Percentiles rank a stretch among this genome's conserved stretches.
phyloP scores from a whole-genome alignment of 92 coral and sea anemone genomes.

The Epizoanthus scotinus region DNA sequence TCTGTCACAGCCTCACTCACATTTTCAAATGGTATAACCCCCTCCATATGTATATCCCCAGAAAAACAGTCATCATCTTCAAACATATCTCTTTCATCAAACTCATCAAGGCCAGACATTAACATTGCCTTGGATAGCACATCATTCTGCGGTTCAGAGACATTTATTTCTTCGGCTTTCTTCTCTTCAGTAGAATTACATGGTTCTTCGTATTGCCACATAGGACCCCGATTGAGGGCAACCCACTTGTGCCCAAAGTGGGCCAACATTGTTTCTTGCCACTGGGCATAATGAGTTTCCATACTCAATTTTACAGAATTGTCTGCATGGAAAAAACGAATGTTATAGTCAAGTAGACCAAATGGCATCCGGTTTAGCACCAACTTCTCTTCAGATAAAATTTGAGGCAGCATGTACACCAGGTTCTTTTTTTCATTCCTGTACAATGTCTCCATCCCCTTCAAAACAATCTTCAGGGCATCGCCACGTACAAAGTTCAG shows the following conservation, averaged over 20 bases:
- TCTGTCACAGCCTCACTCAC: too few species aligned
- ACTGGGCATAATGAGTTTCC: constrained; percentile 54
- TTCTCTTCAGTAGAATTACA: too few species aligned
- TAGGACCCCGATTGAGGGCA: constrained; percentile 60
- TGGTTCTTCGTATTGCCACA: constrained; percentile 59
- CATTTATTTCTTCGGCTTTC: too few species aligned
- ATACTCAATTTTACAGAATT: constrained; percentile 51
- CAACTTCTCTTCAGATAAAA: constrained; percentile 47
- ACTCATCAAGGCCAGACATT: too few species aligned
- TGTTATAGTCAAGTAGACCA: constrained; percentile 56
- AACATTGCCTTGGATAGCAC: too few species aligned
- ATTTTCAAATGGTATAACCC: too few species aligned
- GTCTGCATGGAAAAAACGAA: constrained; percentile 41
- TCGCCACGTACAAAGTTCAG: constrained; percentile 5
- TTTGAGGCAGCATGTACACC: constrained; percentile 21
- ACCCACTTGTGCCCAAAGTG: constrained; percentile 69
- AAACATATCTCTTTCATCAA: too few species aligned
- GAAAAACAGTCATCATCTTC: too few species aligned
- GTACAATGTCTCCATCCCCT: constrained; percentile 36
- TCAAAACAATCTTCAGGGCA: constrained; percentile 1
- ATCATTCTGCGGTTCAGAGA: too few species aligned
- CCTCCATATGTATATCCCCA: too few species aligned
- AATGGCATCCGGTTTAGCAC: constrained; percentile 57
- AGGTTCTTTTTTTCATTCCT: constrained; percentile 37
- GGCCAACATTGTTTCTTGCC: constrained; percentile 67